Evolutionary conservation across 2,113 vertebrate genomes (phyloP), one percentile per base, ranked within the genome.

Genomic region (Columba janthina): DNA sequence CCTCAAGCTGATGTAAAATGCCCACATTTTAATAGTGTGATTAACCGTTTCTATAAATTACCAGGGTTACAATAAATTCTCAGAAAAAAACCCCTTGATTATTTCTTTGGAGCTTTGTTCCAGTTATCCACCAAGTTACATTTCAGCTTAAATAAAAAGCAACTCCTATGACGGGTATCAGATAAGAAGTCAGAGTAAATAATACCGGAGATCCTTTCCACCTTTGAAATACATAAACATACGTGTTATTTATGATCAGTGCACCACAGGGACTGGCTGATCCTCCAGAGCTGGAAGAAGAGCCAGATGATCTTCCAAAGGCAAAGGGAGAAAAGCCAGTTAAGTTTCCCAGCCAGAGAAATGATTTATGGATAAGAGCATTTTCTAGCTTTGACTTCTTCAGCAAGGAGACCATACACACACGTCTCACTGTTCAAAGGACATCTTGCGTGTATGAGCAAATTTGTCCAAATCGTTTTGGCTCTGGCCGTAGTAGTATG

Each of bases 361-460:
- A 40, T 3, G 11, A 82, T 91, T 89, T 76, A 65, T 17, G 58
- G 81, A 46, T 12, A 42, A 24, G 31, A 95, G 77, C 32, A 21
- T 72, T 87, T 87, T 48, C 74, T n/a, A 85, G 70, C 84, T 57
- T 64, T 2, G 4, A 4, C 62, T 67, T 29, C 79, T 90, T 69
- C 84, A 91, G 84, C 44, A 42, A 71, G 70, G 62, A 82, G 84
- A 26, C 62, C 0, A 2, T 46, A 32, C 8, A 7, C 83, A 53
- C 73, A 81, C n/a, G 3, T 85, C 85, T 67, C 2, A 62, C 85
- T 80, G 42, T 38, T 93, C 93, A 95, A 90, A 97, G 91, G 81
- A 94, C 91, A 93, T 88, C 85, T 83, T 82, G 78, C 88, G 88
- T 64, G 1, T 80, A 76, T 54, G 89, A 96, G 94, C 56, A 88